Base-by-base conservation (phyloP, 64 coral and sea anemone species). In the Catalaphyllia jardinei region DNA sequence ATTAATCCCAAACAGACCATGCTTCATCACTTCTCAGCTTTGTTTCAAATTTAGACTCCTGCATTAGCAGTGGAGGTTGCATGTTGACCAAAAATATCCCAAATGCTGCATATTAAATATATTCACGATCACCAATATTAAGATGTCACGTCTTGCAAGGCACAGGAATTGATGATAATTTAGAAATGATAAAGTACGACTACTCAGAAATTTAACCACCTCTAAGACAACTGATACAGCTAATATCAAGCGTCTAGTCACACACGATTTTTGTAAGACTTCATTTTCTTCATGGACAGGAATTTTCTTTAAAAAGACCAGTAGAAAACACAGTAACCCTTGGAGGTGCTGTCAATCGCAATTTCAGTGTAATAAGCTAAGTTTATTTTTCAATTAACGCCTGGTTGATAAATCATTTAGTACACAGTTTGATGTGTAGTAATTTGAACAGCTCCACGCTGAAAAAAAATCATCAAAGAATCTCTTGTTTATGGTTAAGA, bases 1-100 rank as follows among this genome's bases (percentile, higher is more conserved):
- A 92, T 95, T 87, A 96, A 75, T 89, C 62, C 71, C 11, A 69
- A 84, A 24, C 20, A n/a, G 22, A n/a, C 65, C 24, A 50, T 42
- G 9, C 80, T 69, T 69, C 62, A 69, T 51, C 65, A 16, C 15
- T 16, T 71, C 38, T 18, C 8, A 49, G 16, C 22, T 67, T 25
- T 67, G 64, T 67, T 67, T 24, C 64, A 3, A n/a, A 67, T 67
- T n/a, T 8, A 20, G 6, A 25, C 25, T 10, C 3, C 25, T 24
- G 24, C 22, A 67, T 67, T 67, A 55, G 52, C 8, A 55, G 0
- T 55, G 52, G 52, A 14, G 13, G 52, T 55, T 11, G 52, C 38
- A 55, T 55, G 9, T 55, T 55, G 8, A 14, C 13, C 52, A 55
- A 55, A 55, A 14, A 55, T 67, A 64, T 67, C 64, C 27, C 25